Conservation (phyloP, 2,797 vertebrate genomes). For the Sciurus vulgaris region DNA sequence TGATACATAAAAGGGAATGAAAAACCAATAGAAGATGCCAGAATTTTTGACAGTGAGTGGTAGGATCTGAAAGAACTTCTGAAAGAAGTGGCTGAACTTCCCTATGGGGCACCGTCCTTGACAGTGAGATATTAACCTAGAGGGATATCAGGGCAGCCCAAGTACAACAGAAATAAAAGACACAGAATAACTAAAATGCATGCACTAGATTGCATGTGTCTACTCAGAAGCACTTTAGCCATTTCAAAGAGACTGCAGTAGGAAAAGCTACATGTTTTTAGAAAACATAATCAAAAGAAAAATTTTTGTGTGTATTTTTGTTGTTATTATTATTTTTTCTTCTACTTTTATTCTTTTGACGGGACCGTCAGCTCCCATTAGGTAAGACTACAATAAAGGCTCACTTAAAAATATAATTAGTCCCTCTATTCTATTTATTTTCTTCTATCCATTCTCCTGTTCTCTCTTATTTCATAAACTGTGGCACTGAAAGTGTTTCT, state of each 20-base stretch:
- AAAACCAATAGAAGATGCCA: constrained; percentile 80
- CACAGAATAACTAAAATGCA: constrained; percentile 57
- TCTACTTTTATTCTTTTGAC: not conserved
- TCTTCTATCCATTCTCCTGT: not conserved
- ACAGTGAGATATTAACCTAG: constrained; percentile 78
- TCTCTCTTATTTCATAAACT: not conserved
- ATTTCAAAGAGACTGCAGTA: constrained; percentile 55
- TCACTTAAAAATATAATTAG: constrained; percentile 48
- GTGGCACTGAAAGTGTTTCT: constrained; percentile 24
- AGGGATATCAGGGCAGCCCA: constrained; percentile 59
- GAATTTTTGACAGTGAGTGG: constrained; percentile 81
- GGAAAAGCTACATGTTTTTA: constrained; percentile 47
- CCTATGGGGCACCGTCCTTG: constrained; percentile 70
- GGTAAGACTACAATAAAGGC: constrained; percentile 11
- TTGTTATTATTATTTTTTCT: constrained; percentile 41
- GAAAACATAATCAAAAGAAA: constrained; percentile 29
- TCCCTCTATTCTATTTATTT: not conserved
- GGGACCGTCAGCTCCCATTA: constrained; percentile 3
- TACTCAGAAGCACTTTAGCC: constrained; percentile 47
- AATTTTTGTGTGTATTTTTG: not conserved
- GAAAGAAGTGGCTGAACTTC: constrained; percentile 76
- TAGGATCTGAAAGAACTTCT: constrained; percentile 82
- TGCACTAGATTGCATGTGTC: not conserved
- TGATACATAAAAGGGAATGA: constrained; percentile 84
- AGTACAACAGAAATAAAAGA: constrained; percentile 73